Evolutionary conservation across 2,797 vertebrate genomes (phyloP), one percentile per base, ranked within the genome.

Genomic region (Danio aesculapii): DNA sequence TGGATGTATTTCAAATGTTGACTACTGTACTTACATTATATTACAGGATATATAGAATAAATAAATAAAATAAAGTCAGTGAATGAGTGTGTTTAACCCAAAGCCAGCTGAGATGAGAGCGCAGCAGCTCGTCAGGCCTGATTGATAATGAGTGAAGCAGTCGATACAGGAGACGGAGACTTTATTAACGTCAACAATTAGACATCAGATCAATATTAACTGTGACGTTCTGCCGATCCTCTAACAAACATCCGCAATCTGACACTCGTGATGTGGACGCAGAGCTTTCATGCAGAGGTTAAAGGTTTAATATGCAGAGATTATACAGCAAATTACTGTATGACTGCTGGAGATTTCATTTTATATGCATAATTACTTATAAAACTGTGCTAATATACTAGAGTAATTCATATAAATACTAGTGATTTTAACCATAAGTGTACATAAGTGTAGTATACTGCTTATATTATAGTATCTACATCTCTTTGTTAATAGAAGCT

Each of bases 141-240:
- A 89, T 79, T 84, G 85, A 88, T 89, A 89, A 91, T 68, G 85
- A 86, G 77, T 77, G 84, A 81, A 61, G 58, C 74, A 43, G 89
- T 93, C 91, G 87, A 92, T 91, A 77, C 77, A 75, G 39, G 69
- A 85, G 79, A 84, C 79, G 84, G 50, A 5, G 86, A 88, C 86
- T 90, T 90, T 92, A 93, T 93, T 88, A 92, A 82, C 85, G 81
- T 84, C 86, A 87, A 73, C 82, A 84, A 83, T 89, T 88, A 88
- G 82, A 84, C 79, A 73, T 53, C n/a, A 62, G 83, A 90, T 91
- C 84, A 88, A 92, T 92, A 62, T 10, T 9, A 5, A 12, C 74
- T 61, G 63, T 79, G 88, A 85, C 84, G 75, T 79, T 19, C 70
- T 79, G 78, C 81, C 81, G 71, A 61, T 78, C 47, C 64, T 68